Evolutionary conservation across 1,140 invertebrate species (phyloP).

Genomic region (Drosophila persimilis): DNA sequence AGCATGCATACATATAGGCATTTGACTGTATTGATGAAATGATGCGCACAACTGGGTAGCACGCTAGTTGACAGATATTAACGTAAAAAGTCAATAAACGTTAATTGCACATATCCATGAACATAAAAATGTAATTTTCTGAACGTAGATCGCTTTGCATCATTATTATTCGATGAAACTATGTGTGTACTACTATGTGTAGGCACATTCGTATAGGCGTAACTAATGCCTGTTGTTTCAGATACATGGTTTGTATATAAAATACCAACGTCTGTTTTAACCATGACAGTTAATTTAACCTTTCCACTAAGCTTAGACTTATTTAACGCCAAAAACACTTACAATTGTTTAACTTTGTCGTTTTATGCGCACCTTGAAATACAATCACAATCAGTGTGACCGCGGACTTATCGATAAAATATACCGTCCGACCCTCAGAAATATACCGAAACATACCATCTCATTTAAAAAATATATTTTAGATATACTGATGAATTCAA

Average conservation of each 20-base stretch:
- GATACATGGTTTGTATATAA: background rate
- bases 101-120: background rate
- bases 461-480: too few species aligned
- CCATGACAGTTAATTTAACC: background rate
- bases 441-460: too few species aligned
- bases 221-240: background rate
- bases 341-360: conserved; percentile 40
- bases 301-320: background rate
- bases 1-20: background rate
- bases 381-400: too few species aligned
- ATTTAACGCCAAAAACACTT: conserved; percentile 18
- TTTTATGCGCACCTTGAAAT: conserved; percentile 29
- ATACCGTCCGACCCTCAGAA: too few species aligned
- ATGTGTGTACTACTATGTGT: conserved; percentile 3
- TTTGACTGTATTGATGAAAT: background rate
- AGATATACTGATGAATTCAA: too few species aligned
- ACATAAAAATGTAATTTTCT: background rate
- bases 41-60: background rate
- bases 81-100: background rate
- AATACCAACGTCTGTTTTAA: background rate
- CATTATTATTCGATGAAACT: conserved; percentile 11
- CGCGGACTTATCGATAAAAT: too few species aligned
- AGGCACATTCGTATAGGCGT: background rate
- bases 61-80: background rate
- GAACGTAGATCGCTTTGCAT: conserved; percentile 6